Base-by-base conservation (phyloP, 2,113 vertebrate genomes). In the Chelonoidis abingdonii region DNA sequence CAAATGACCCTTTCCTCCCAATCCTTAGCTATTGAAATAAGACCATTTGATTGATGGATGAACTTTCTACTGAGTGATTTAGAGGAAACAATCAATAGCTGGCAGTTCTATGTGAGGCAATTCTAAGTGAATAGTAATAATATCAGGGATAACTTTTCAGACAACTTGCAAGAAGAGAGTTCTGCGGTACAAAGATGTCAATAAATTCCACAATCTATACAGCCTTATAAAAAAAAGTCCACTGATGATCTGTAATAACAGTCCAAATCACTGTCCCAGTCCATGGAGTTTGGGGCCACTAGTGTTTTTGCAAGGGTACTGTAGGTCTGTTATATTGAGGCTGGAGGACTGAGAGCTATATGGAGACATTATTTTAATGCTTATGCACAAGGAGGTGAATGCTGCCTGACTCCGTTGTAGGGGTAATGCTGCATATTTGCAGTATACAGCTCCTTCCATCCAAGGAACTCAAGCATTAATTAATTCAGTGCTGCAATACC, bases 41-140 rank as follows among this genome's bases (percentile, higher is more conserved):
- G 2, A 94, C 62, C 83, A 35, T 50, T 88, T 85, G 92, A 65
- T 83, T 88, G 81, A 92, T 80, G 90, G 69, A 78, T 92, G 24
- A 88, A 79, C 83, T 84, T 57, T 12, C 41, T 90, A 41, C 92
- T 21, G 1, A 83, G 75, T 91, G 72, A 89, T 92, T 84, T 89
- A 82, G 24, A 50, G 24, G 44, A 72, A 87, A 24, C 86, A 95
- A 84, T 41, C 88, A 83, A 89, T 81, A 29, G 49, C 84, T 89
- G 87, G 22, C 75, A 87, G 38, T 44, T 57, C 75, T 38, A 54
- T 6, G 21, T 8, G 12, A n/a, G 12, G 38, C 72, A 87, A 49
- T 31, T 57, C 75, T 38, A 56, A 4, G 22, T 16, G 22, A 38
- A 14, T 38, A n/a, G 84, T 59, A 94, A 54, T 93, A 13, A 80